phyloP scores from a whole-genome alignment of 1,140 invertebrate species.

The Stegodyphus mimosarum region DNA sequence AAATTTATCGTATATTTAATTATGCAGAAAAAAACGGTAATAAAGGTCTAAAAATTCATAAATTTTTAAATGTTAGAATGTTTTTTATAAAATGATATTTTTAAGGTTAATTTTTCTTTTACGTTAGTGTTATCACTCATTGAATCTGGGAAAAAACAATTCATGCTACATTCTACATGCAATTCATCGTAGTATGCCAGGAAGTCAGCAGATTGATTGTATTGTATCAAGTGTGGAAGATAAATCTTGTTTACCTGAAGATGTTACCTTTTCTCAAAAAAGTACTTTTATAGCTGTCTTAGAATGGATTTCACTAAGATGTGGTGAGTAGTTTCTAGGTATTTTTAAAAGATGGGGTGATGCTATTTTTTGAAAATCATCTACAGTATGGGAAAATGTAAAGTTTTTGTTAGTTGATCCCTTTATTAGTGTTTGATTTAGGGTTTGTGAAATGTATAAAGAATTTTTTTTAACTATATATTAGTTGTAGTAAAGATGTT shows the following conservation, averaged over 20 bases:
- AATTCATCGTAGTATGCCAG: slow-evolving; percentile 32
- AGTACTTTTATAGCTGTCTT: slow-evolving; percentile 67
- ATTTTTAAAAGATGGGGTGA: no score
- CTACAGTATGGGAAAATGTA: no score
- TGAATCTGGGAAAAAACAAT: slow-evolving; percentile 8
- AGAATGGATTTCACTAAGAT: slow-evolving; percentile 69
- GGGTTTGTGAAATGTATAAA: no score
- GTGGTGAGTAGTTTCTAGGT: slow-evolving; percentile 64
- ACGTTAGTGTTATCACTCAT: slow-evolving; percentile 32
- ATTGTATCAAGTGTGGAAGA: slow-evolving; percentile 62
- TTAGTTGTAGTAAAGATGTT: no score
- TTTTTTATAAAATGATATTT: not conserved
- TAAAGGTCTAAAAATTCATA: no score
- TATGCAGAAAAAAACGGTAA: no score
- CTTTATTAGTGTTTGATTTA: no score
- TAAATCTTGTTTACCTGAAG: slow-evolving; percentile 22
- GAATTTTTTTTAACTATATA: no score
- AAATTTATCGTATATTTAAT: no score
- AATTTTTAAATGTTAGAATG: not conserved
- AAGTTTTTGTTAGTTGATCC: no score
- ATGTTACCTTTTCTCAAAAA: not conserved
- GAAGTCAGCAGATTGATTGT: slow-evolving; percentile 62
- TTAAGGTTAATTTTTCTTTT: not conserved
- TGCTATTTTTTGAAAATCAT: no score
- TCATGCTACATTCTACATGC: slow-evolving; percentile 46